phyloP scores from a whole-genome alignment of 1,140 invertebrate species.

The Coenobita brevimanus region DNA sequence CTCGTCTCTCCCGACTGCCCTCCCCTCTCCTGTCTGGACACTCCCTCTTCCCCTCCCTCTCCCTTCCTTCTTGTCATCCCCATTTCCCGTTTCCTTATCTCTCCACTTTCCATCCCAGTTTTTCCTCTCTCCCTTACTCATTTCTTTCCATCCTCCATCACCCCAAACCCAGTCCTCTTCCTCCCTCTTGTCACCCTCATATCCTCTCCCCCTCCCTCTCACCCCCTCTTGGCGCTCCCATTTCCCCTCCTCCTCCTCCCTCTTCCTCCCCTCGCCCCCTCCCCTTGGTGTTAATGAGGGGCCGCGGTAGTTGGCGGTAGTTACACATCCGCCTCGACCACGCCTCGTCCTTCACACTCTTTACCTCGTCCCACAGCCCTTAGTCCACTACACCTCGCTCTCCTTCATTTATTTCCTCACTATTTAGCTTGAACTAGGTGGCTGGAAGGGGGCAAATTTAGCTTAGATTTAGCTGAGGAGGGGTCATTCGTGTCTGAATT shows the following conservation, averaged over 20 bases:
- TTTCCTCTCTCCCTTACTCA: background rate
- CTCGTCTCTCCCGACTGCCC: too few species aligned
- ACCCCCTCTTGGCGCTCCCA: background rate
- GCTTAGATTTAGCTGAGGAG: too few species aligned
- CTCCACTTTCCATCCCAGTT: background rate
- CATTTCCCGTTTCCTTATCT: background rate
- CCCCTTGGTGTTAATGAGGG: conserved; percentile 37
- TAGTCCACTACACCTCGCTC: background rate
- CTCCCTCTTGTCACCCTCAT: background rate
- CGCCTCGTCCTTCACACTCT: background rate
- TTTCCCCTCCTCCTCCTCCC: background rate
- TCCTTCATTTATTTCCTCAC: background rate
- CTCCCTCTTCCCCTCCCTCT: too few species aligned
- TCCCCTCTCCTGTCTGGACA: background rate
- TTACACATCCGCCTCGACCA: conserved; percentile 32
- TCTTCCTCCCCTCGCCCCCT: background rate
- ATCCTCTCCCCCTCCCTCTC: background rate
- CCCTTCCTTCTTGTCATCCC: background rate
- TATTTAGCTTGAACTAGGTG: background rate
- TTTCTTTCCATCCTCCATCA: background rate
- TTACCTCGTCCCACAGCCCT: background rate
- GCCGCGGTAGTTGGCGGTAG: conserved; percentile 40
- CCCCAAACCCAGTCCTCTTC: background rate
- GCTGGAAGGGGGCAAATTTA: background rate
- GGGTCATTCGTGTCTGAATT: too few species aligned